Conservation (phyloP, 1,140 invertebrate genomes). For the Lasioglossum baleicum region DNA sequence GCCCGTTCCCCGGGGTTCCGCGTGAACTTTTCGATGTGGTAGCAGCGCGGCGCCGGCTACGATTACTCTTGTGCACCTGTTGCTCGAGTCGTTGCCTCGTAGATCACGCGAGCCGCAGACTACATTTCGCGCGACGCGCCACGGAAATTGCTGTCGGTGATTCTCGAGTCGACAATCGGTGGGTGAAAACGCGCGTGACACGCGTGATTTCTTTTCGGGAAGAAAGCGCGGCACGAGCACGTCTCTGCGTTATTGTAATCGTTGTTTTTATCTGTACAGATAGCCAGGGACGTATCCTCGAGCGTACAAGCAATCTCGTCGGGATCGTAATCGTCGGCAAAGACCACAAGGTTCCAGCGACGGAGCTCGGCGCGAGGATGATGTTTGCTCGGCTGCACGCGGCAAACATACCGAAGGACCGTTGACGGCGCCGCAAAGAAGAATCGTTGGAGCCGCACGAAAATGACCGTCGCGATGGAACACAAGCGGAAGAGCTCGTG, state of each 20-base stretch:
- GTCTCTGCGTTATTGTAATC: background rate
- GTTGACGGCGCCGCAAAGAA: slow-evolving; percentile 40
- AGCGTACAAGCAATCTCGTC: background rate
- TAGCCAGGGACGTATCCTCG: background rate
- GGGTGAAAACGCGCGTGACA: too few species aligned
- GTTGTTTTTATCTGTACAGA: slow-evolving; percentile 8
- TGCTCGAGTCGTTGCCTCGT: too few species aligned
- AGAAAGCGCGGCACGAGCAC: too few species aligned
- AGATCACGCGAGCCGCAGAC: background rate
- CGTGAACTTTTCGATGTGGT: background rate
- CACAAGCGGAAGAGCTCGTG: slow-evolving; percentile 79
- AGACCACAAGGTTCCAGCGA: background rate
- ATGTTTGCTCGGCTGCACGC: slow-evolving; percentile 8
- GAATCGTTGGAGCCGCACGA: slow-evolving; percentile 26
- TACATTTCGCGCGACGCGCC: background rate
- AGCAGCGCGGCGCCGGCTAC: background rate
- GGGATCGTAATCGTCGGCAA: too few species aligned
- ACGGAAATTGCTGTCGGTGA: background rate
- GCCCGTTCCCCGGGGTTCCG: slow-evolving; percentile 5
- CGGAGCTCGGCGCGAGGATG: slow-evolving; percentile 25
- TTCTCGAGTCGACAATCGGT: background rate
- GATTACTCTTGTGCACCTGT: slow-evolving; percentile 1
- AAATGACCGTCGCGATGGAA: slow-evolving; percentile 78
- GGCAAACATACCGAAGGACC: slow-evolving; percentile 25
- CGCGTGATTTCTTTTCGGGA: too few species aligned